These are phyloP conservation scores for Rutilus rutilus DNA, from an alignment of 2,113 vertebrate species.

Conservation along the genomic window DNA sequence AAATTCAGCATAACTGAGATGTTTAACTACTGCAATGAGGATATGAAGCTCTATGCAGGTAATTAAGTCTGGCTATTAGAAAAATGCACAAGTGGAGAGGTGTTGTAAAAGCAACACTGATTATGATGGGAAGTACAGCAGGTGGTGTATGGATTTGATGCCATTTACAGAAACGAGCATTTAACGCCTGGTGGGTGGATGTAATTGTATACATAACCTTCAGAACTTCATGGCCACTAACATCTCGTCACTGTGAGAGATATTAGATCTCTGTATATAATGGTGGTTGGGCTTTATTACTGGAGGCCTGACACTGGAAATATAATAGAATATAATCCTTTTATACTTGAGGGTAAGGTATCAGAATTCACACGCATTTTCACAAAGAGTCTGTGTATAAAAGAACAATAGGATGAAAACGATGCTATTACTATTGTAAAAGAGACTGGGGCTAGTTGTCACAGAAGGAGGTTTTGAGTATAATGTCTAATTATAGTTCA, in stretches of 20 bases:
- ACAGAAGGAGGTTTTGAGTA: background rate
- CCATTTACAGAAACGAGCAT: slow-evolving; percentile 31
- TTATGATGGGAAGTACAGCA: slow-evolving; percentile 30
- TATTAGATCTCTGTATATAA: background rate
- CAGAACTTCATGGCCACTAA: background rate
- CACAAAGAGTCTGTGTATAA: background rate
- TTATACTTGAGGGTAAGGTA: background rate
- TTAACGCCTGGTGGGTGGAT: slow-evolving; percentile 34
- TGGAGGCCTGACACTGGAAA: background rate
- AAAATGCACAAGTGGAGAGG: slow-evolving; percentile 22
- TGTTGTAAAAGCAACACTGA: slow-evolving; percentile 35
- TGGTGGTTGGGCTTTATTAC: slow-evolving; percentile 1
- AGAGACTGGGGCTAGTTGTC: background rate
- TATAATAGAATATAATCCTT: background rate
- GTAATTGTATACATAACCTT: slow-evolving; percentile 38
- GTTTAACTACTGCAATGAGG: background rate
- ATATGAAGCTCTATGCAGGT: background rate
- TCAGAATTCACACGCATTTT: slow-evolving; percentile 15
- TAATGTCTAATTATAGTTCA: background rate
- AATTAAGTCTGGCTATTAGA: slow-evolving; percentile 37
- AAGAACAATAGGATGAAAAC: background rate
- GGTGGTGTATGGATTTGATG: slow-evolving; percentile 30
- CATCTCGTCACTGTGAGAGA: background rate
- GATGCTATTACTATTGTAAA: background rate
- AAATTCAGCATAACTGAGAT: slow-evolving; percentile 21